Base-by-base conservation (phyloP, 2,888 invertebrate species). In the Graphium colonna region DNA sequence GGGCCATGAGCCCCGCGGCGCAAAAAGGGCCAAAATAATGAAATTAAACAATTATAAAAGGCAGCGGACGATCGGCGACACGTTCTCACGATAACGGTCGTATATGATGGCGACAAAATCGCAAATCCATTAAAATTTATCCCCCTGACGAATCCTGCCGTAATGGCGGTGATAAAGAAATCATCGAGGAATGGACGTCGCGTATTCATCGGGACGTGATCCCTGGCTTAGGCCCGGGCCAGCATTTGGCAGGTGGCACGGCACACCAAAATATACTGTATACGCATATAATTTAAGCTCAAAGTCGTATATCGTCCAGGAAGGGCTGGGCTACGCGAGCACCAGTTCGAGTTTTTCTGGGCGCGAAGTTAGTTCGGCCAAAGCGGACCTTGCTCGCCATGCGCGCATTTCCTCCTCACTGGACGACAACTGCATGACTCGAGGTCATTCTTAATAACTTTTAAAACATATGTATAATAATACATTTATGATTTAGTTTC, bases 121-220 rank as follows among this genome's bases (percentile, higher is more conserved):
- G 63, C 51, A 40, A 16, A 45, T 45, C 36, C 45, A 54, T 46
- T 50, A 45, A 54, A 54, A 50, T 46, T 41, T 33, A 54, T 45
- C 51, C 58, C 55, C 60, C 55, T 57, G 55, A 62, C 59, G 60
- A 51, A 57, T 53, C 45, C 54, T 55, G 36, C 38, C 47, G 59
- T 57, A 62, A 69, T 68, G 62, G 68, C 66, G 60, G 65, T 69
- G 72, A 75, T 76, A 70, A 79, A 78, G 75, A 77, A 74, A 74
- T 75, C 71, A 77, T 58, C 59, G 56, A 58, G 57, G 58, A 59
- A 62, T 46, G 54, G 41, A 69, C 67, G 69, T 62, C 60, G 65
- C 58, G 58, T 57, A 68, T 67, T 60, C 64, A 62, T 61, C 62
- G 53, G 55, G 60, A 61, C 64, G 63, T 62, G 75, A 72, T 66